A percentile compares a stretch with the other conserved stretches of the same genome.
phyloP scores from a whole-genome alignment of 1,140 invertebrate genomes.

The Drosophila trapezifrons region DNA sequence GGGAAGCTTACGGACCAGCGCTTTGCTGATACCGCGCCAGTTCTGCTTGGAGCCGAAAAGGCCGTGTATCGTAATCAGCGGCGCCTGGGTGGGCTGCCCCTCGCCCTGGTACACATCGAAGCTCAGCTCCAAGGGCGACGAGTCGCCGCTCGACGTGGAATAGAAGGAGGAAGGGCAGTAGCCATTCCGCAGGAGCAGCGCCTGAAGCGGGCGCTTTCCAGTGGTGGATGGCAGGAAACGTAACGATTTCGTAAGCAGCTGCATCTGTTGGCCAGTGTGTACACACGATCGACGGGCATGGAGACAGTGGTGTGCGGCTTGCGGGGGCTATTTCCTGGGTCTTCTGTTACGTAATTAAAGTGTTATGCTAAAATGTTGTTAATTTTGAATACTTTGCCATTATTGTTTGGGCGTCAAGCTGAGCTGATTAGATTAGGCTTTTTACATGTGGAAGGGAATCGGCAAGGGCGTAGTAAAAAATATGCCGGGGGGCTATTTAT shows the following conservation, averaged over 20 bases:
- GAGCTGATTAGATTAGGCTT: background rate
- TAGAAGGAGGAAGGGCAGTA: background rate
- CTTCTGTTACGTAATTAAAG: slow-evolving; percentile 16
- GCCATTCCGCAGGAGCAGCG: background rate
- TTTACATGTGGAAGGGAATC: slow-evolving; percentile 3
- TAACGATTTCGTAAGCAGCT: slow-evolving; percentile 38
- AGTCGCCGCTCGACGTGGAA: background rate
- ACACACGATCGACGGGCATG: slow-evolving; percentile 9
- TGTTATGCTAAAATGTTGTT: background rate
- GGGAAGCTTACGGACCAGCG: slow-evolving; percentile 86
- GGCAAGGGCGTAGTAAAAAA: background rate
- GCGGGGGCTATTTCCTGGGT: background rate
- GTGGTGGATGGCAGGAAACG: slow-evolving; percentile 16
- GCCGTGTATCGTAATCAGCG: slow-evolving; percentile 93
- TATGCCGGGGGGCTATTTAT: background rate
- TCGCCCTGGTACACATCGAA: slow-evolving; percentile 43
- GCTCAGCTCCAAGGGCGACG: slow-evolving; percentile 37
- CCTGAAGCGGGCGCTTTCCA: background rate
- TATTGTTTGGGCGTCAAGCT: background rate
- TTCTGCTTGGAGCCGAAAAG: slow-evolving; percentile 94
- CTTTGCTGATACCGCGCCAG: slow-evolving; percentile 92
- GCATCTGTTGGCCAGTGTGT: slow-evolving; percentile 33
- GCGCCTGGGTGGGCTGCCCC: slow-evolving; percentile 74
- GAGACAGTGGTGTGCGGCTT: background rate
- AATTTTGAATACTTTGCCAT: slow-evolving; percentile 5